Conservation (phyloP, 2,113 vertebrate genomes). For the Bagarius yarrelli region DNA sequence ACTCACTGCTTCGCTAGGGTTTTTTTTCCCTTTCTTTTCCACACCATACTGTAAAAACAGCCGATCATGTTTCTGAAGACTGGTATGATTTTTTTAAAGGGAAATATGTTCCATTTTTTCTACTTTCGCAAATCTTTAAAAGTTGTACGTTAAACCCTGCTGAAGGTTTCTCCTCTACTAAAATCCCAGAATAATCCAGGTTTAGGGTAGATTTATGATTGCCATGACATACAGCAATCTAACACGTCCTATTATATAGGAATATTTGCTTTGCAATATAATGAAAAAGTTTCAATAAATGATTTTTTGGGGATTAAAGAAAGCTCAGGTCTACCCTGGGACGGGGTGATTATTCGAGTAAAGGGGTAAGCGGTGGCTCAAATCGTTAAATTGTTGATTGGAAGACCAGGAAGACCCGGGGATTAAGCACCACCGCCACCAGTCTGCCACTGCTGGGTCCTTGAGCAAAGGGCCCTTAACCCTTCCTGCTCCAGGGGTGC, state of each 20-base stretch:
- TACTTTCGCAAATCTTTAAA: not conserved
- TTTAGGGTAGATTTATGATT: not conserved
- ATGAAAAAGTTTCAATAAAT: not conserved
- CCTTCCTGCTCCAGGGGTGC: too few species aligned
- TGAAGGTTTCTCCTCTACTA: not conserved
- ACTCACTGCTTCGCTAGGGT: not conserved
- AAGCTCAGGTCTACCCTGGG: too few species aligned
- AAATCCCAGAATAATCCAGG: too few species aligned
- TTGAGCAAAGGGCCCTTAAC: too few species aligned
- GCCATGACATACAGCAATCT: not conserved
- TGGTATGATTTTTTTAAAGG: not conserved
- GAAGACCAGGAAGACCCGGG: too few species aligned
- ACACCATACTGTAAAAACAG: not conserved
- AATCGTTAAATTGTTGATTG: too few species aligned
- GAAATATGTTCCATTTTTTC: not conserved
- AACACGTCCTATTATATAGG: not conserved
- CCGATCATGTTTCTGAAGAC: not conserved
- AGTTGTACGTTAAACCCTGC: not conserved
- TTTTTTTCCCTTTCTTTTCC: not conserved
- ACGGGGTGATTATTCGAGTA: too few species aligned
- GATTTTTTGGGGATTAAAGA: too few species aligned
- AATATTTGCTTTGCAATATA: not conserved
- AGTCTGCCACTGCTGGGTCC: too few species aligned
- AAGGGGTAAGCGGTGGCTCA: too few species aligned
- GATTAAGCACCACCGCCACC: too few species aligned